phyloP scores from a whole-genome alignment of 2,797 vertebrate species.

The Brachyalestes nurse region DNA sequence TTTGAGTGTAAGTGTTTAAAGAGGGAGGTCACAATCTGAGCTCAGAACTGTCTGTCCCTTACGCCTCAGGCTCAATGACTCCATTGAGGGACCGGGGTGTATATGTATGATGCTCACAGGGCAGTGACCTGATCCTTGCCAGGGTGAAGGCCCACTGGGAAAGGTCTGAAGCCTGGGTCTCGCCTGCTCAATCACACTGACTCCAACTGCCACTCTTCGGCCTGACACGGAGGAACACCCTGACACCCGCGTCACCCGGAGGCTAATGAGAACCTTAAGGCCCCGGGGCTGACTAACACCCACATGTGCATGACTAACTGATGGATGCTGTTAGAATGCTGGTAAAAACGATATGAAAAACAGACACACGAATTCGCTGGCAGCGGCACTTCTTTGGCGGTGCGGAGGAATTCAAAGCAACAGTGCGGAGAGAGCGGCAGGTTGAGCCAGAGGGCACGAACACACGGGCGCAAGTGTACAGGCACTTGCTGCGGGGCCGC shows the following conservation, averaged over 20 bases:
- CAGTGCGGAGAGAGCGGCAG: conserved; percentile 9
- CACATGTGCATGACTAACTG: conserved; percentile 67
- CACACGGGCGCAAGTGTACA: conserved; percentile 53
- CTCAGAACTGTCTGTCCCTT: conserved; percentile 23
- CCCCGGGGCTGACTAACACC: conserved; percentile 65
- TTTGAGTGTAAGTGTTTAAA: conserved; percentile 3
- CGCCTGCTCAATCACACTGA: conserved; percentile 65
- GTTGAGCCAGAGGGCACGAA: conserved; percentile 36
- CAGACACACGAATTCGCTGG: conserved; percentile 20
- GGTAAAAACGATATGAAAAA: conserved; percentile 62
- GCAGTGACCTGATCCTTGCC: conserved; percentile 67
- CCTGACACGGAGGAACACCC: conserved; percentile 65
- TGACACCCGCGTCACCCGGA: conserved; percentile 60
- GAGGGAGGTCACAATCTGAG: conserved; percentile 24
- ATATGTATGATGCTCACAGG: neutral
- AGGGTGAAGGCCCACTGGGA: conserved; percentile 68
- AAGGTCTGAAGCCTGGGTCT: conserved; percentile 61
- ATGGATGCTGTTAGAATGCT: conserved; percentile 53
- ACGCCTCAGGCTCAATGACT: neutral
- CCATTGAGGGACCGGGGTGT: neutral
- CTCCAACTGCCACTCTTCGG: conserved; percentile 57
- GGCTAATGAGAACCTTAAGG: conserved; percentile 74
- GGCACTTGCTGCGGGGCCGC: conserved; percentile 60
- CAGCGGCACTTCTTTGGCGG: conserved; percentile 28
- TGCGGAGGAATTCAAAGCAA: conserved; percentile 30